These are phyloP conservation scores for Drosophila gaucha DNA, from an alignment of 2,888 invertebrate species.

Conservation along the genomic window DNA sequence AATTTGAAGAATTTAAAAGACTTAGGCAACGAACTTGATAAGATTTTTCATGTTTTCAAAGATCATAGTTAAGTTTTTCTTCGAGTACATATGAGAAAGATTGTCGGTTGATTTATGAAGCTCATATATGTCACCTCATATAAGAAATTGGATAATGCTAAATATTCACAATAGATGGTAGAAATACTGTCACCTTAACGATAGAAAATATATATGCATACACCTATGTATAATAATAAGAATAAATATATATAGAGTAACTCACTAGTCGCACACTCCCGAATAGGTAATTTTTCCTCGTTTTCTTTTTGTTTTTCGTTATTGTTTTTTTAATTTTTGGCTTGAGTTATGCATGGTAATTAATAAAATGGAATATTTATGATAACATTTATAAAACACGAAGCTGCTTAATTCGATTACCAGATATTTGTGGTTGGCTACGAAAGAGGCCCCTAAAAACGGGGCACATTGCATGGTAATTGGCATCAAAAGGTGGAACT, in stretches of 20 bases:
- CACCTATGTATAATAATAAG: too few relatives aligned
- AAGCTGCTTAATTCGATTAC: constrained; percentile 80
- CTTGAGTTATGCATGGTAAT: constrained; percentile 77
- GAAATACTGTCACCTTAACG: too few relatives aligned
- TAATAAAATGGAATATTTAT: constrained; percentile 81
- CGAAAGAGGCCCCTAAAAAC: constrained; percentile 5
- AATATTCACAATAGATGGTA: too few relatives aligned
- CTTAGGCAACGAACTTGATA: neutral
- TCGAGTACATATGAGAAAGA: too few relatives aligned
- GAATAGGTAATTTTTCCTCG: neutral
- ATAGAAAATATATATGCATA: too few relatives aligned
- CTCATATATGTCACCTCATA: too few relatives aligned
- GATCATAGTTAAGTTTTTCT: neutral
- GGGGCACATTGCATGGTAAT: constrained; percentile 63
- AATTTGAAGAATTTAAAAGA: neutral
- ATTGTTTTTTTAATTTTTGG: constrained; percentile 21
- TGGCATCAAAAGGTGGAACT: constrained; percentile 73
- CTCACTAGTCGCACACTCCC: neutral
- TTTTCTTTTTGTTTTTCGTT: constrained; percentile 14
- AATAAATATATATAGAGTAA: constrained; percentile 3
- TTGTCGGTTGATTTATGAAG: too few relatives aligned
- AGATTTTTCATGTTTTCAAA: neutral
- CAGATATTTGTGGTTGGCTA: constrained; percentile 42
- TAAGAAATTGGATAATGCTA: too few relatives aligned
- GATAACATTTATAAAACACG: constrained; percentile 81